Base-by-base conservation (phyloP, 2,888 invertebrate genomes). In the Pycnomerus fuliginosus region DNA sequence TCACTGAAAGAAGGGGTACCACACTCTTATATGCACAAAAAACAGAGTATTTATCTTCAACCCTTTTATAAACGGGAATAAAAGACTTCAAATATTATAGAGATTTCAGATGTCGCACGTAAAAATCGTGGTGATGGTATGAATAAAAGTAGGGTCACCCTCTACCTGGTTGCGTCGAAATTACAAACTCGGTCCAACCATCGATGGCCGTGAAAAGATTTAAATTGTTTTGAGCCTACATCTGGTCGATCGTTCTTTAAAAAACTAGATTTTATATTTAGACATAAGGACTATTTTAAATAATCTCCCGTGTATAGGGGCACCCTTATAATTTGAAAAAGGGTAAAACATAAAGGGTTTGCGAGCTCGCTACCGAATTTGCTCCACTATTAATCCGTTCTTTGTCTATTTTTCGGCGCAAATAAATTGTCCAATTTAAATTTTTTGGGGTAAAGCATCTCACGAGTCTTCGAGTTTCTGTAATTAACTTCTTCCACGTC, bases 251-350 rank as follows among this genome's bases (percentile, higher is more conserved):
- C 32, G 32, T 37, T 11, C 37, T 44, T 43, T 38, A 44, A 44
- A 44, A 46, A 45, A 46, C 36, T 46, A 37, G 46, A 46, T 46
- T 46, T 46, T 46, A 46, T 37, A 46, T 46, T 42, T 46, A 46
- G 37, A 44, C 44, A 39, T 40, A 32, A 46, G 46, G 46, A 42
- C 42, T 46, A 42, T 42, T 46, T 46, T 46, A 46, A 46, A 46
- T 42, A 35, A 35, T 35, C 35, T 35, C 24, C 24, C 28, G 11
- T 8, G 28, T 13, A 44, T 44, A 37, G 44, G 44, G 44, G 44
- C 44, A 44, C 44, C 44, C 44, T 38, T 38, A 44, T 44, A 32
- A 43, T 31, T 33, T 23, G 29, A 43, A 43, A 43, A 36, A 38
- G 31, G 37, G 44, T 17, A 20, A 33, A 33, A 17, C 29, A 16